These are phyloP conservation scores for Brachyistius frenatus DNA, from an alignment of 2,113 vertebrate species.

Conservation along the genomic window DNA sequence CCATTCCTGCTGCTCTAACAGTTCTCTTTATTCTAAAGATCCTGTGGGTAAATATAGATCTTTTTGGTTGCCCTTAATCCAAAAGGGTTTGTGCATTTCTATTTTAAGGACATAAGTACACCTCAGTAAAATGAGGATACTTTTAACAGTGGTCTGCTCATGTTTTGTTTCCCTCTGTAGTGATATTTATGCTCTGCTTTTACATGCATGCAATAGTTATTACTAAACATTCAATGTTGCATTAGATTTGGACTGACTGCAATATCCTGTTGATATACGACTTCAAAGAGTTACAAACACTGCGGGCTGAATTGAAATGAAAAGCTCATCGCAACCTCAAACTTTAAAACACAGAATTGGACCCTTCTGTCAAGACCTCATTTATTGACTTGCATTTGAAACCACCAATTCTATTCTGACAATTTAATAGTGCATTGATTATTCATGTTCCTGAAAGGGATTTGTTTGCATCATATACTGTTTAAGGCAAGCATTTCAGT, in stretches of 20 bases:
- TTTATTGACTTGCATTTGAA: neutral
- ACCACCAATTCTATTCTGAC: neutral
- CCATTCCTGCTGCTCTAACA: neutral
- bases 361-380: neutral
- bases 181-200: neutral
- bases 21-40: neutral
- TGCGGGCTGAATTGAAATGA: no score
- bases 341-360: neutral
- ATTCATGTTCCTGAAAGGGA: neutral
- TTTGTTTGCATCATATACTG: neutral
- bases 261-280: neutral
- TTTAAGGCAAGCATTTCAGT: neutral
- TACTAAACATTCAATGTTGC: neutral
- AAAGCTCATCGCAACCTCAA: no score
- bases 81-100: conserved; percentile 15
- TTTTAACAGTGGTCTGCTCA: neutral
- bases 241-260: neutral
- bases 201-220: no score
- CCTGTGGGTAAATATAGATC: conserved; percentile 15
- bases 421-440: neutral
- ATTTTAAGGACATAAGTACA: conserved; percentile 12
- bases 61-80: conserved; percentile 8
- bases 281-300: neutral
- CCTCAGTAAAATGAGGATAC: conserved; percentile 7
- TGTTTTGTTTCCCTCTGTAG: neutral